Conservation (phyloP, 2,113 vertebrate species). For the Acrocephalus arundinaceus region DNA sequence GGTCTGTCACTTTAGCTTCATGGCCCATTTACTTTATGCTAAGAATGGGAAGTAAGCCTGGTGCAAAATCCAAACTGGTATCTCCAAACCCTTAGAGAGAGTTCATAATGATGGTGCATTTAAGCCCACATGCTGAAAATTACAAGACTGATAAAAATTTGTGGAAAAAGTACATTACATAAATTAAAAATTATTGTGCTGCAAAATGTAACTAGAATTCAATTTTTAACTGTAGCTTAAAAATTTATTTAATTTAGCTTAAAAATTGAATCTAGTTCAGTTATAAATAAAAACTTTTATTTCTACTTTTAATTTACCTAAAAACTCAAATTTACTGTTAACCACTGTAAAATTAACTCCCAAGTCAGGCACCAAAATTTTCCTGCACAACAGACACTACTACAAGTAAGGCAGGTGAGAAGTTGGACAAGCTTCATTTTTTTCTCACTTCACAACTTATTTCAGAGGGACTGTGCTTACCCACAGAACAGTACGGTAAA, state of each 20-base stretch:
- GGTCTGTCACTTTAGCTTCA: background rate
- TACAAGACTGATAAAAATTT: background rate
- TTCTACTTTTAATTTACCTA: background rate
- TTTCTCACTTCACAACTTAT: background rate
- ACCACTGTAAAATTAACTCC: background rate
- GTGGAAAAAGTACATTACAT: background rate
- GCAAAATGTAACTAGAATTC: background rate
- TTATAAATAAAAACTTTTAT: background rate
- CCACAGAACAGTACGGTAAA: background rate
- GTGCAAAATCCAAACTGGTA: background rate
- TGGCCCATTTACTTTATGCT: background rate
- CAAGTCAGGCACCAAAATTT: background rate
- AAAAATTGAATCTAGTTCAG: background rate
- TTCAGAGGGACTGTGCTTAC: background rate
- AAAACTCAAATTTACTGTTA: background rate
- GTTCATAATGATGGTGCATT: background rate
- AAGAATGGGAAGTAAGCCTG: background rate
- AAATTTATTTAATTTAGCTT: background rate
- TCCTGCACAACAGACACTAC: background rate
- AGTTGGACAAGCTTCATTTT: background rate
- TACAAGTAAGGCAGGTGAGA: background rate
- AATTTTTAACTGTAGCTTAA: background rate
- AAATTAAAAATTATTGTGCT: background rate
- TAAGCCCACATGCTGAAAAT: background rate
- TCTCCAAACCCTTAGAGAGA: background rate